A percentile compares a stretch with the other conserved stretches of the same genome.
Conservation (phyloP, 1,140 invertebrate species). For the Formica selysi region DNA sequence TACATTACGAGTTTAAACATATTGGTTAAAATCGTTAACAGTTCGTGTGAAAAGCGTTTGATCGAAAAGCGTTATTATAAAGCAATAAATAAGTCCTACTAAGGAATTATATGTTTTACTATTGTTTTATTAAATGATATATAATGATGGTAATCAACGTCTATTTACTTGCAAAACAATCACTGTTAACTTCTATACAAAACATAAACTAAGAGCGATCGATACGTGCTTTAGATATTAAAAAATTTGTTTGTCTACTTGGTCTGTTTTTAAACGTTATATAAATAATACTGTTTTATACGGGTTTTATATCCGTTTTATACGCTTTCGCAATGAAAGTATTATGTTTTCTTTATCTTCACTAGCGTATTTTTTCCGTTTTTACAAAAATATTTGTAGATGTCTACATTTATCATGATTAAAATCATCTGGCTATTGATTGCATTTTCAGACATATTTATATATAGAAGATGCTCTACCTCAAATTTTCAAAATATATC, state of each 20-base stretch:
- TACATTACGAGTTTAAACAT: neutral
- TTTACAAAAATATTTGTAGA: neutral
- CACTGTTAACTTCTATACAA: neutral
- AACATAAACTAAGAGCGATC: neutral
- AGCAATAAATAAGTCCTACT: neutral
- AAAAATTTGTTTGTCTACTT: neutral
- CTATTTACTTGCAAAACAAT: neutral
- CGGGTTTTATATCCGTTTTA: neutral
- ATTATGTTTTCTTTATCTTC: neutral
- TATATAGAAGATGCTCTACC: neutral
- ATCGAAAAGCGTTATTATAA: neutral
- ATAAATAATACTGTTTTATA: too few relatives aligned
- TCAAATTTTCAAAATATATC: neutral
- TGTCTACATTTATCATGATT: neutral
- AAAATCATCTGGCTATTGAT: neutral
- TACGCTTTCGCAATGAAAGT: neutral
- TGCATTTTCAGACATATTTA: neutral
- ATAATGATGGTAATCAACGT: slow-evolving; percentile 11
- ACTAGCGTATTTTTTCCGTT: neutral
- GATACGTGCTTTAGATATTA: slow-evolving; percentile 1
- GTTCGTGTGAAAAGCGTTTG: neutral
- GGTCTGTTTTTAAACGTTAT: neutral
- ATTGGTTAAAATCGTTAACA: too few relatives aligned
- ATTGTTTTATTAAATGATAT: slow-evolving; percentile 6
- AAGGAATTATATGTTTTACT: slow-evolving; percentile 6